Base-by-base conservation (phyloP, 2,797 vertebrate genomes). In the Bufotes viridis region DNA sequence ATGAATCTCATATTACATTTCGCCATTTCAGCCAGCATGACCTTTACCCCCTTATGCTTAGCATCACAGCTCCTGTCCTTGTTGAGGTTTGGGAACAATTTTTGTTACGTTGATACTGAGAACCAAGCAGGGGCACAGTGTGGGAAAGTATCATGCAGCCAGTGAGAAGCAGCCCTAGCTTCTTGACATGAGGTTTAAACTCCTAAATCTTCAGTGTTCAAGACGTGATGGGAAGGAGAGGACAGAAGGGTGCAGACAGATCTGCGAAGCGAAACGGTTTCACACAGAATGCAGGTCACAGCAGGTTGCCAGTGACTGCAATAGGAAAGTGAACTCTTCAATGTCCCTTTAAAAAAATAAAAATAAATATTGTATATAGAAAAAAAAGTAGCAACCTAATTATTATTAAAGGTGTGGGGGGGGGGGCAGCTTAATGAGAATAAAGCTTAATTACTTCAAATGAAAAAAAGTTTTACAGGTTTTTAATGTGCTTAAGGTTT, bases 101-200 rank as follows among this genome's bases (percentile, higher is more conserved):
- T 24, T 17, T 70, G 20, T 85, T 88, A 80, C 55, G 82, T 84
- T 80, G 22, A 80, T 51, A 29, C 65, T 72, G 55, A 85, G 82
- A 84, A 58, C 76, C 70, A 70, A 3, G 34, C 57, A 42, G 34
- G 63, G 63, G 81, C 51, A 79, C 61, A 84, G 75, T 84, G 76
- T 88, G 87, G 87, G 87, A 88, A 88, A 88, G 65, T n/a, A 80
- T 24, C 57, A n/a, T 53, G 12, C 17, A 84, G 34, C 87, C 53
- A 88, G 51, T 74, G 57, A 81, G 82, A 88, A 79, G 34, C 49
- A 29, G 55, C 20, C n/a, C 22, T 69, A 63, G 82, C 13, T 82
- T 74, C 58, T 83, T 87, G 72, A 87, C 87, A 63, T 79, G 9
- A 34, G 49, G 76, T n/a, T 84, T 84, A 85, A 80, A 79, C 82